A percentile compares a stretch with the other conserved stretches of the same genome.
phyloP scores from a whole-genome alignment of 2,888 invertebrate species.

The Flexamia atlantica region DNA sequence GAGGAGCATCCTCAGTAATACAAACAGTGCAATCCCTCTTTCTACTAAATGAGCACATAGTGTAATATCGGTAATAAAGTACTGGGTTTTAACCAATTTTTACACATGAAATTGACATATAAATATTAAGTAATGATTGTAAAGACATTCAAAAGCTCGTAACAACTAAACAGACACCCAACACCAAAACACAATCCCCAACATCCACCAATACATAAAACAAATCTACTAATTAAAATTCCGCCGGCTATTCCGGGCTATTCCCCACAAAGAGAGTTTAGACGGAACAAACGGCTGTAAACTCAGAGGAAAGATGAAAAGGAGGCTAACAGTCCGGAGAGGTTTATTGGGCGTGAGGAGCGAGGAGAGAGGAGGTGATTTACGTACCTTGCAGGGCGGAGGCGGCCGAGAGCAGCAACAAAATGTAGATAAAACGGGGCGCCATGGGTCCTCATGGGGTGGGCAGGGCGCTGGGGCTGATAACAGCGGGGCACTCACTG shows the following conservation, averaged over 20 bases:
- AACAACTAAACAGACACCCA: neutral
- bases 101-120: no score
- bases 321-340: slow-evolving; percentile 28
- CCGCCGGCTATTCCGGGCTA: slow-evolving; percentile 22
- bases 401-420: slow-evolving; percentile 49
- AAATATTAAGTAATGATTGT: no score
- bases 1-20: no score
- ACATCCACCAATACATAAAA: neutral
- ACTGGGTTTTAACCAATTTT: no score
- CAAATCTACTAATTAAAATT: slow-evolving; percentile 34
- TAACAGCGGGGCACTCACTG: slow-evolving; percentile 26
- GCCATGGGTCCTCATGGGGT: slow-evolving; percentile 50
- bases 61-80: no score
- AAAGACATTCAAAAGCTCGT: no score
- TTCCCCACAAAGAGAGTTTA: slow-evolving; percentile 15
- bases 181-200: neutral
- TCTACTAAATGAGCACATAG: no score
- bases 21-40: no score
- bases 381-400: slow-evolving; percentile 56
- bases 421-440: slow-evolving; percentile 45
- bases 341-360: slow-evolving; percentile 22
- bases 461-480: slow-evolving; percentile 11
- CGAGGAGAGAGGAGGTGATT: neutral
- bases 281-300: slow-evolving; percentile 36
- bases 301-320: slow-evolving; percentile 37